Base-by-base conservation (phyloP, 2,888 invertebrate genomes). In the Choreutis nemorana region DNA sequence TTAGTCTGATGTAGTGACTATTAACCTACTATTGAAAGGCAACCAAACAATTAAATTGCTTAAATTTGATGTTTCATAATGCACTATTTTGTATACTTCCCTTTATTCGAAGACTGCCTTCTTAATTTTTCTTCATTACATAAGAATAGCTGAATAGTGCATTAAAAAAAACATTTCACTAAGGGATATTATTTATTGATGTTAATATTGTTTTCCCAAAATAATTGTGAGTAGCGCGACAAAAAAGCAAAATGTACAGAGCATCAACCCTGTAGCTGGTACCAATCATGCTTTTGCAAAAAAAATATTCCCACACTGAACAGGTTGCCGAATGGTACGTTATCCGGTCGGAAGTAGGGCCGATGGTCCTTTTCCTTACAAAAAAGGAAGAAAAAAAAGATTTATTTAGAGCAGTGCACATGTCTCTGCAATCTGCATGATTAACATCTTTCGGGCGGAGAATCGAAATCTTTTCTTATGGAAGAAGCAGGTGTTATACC, bases 341-440 rank as follows among this genome's bases (percentile, higher is more conserved):
- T 63, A 75, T 77, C 77, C 75, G 71, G 72, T 66, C 71, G 77
- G 77, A 78, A 78, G 77, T 75, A 54, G 51, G 58, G 62, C 65
- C 59, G 64, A 61, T 68, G 66, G 71, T 68, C 65, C 62, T 64
- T 64, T 58, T 48, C 35, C 38, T 29, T 32, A 33, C 16, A 29
- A 29, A n/a, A n/a, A 24, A 28, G 15, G 23, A 24, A 14, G 53
- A 55, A 54, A 57, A 62, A 59, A 55, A 47, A 44, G 36, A 45
- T 49, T 61, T 55, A 59, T 56, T 45, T 51, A 44, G 48, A 57
- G 52, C 57, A 26, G 8, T 18, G 54, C 68, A 67, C 63, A 71
- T 72, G 73, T 57, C 55, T 53, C 42, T 41, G 42, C 35, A 49
- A 51, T 50, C 45, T 49, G 39, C 34, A 37, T 62, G 61, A 67